Conservation (phyloP, 2,888 invertebrate genomes). For the Prosopocoilus inquinatus region DNA sequence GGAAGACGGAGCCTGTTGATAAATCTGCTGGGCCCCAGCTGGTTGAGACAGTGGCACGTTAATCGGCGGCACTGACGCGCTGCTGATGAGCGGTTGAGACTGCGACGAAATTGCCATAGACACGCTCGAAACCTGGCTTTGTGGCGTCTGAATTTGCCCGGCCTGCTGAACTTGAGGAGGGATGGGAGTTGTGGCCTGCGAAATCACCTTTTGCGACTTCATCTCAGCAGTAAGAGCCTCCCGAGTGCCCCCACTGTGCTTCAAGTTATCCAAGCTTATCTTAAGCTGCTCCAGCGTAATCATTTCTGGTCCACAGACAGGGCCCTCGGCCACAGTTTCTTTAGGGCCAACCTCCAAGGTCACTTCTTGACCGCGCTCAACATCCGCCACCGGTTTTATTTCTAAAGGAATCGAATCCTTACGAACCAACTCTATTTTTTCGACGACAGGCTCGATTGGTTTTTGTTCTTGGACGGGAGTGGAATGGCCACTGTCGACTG, state of each 20-base stretch:
- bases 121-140: slow-evolving; percentile 16
- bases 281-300: slow-evolving; percentile 58
- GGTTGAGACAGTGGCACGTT: neutral
- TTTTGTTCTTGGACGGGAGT: slow-evolving; percentile 3
- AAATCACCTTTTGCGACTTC: slow-evolving; percentile 16
- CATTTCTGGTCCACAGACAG: slow-evolving; percentile 48
- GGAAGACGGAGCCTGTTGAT: slow-evolving; percentile 22
- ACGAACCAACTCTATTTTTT: slow-evolving; percentile 21
- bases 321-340: slow-evolving; percentile 31
- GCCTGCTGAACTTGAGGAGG: slow-evolving; percentile 17
- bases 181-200: slow-evolving; percentile 16
- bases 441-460: slow-evolving; percentile 26
- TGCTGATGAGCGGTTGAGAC: too few relatives aligned
- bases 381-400: slow-evolving; percentile 35
- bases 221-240: slow-evolving; percentile 23
- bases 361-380: slow-evolving; percentile 33
- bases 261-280: slow-evolving; percentile 58
- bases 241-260: slow-evolving; percentile 35
- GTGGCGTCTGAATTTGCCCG: slow-evolving; percentile 18
- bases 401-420: slow-evolving; percentile 29
- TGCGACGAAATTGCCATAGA: slow-evolving; percentile 14
- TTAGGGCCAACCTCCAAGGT: slow-evolving; percentile 26
- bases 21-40: neutral
- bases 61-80: neutral
- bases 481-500: slow-evolving; percentile 9